These are phyloP conservation scores for Alces alces DNA, from an alignment of 2,113 vertebrate species.

Conservation along the genomic window DNA sequence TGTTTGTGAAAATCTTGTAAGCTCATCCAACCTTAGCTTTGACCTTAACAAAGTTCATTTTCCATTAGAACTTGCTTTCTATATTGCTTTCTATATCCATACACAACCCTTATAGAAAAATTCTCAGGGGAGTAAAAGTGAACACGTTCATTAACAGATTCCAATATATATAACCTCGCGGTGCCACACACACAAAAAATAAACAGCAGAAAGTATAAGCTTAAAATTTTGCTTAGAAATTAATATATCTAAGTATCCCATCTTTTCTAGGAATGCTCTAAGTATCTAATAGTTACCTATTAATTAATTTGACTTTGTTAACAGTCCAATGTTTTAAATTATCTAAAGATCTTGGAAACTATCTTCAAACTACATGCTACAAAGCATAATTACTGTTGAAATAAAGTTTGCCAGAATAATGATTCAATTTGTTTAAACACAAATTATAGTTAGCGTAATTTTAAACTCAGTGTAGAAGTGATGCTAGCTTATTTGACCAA, in stretches of 20 bases:
- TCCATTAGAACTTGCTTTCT: not conserved
- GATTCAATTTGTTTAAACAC: not conserved
- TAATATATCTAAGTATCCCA: not conserved
- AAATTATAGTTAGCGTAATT: not conserved
- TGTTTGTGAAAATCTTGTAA: not conserved
- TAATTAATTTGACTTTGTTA: conserved; percentile 14
- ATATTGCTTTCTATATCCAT: not conserved
- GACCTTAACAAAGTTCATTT: not conserved
- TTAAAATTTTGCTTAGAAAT: not conserved
- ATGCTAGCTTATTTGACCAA: not conserved
- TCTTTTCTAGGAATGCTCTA: not conserved
- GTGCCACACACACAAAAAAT: not conserved
- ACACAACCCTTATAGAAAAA: not conserved
- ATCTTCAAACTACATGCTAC: conserved; percentile 5
- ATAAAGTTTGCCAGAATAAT: not conserved
- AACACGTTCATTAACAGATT: not conserved
- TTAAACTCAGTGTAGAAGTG: not conserved
- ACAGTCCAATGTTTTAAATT: conserved; percentile 11
- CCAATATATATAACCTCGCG: not conserved
- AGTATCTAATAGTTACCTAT: not conserved
- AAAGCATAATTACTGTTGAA: conserved; percentile 17
- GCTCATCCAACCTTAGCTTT: not conserved
- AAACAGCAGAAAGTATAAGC: not conserved
- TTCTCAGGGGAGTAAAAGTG: not conserved
- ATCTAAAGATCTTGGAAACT: conserved; percentile 4